phyloP scores from a whole-genome alignment of 2,113 vertebrate genomes.

The Mobula hypostoma region DNA sequence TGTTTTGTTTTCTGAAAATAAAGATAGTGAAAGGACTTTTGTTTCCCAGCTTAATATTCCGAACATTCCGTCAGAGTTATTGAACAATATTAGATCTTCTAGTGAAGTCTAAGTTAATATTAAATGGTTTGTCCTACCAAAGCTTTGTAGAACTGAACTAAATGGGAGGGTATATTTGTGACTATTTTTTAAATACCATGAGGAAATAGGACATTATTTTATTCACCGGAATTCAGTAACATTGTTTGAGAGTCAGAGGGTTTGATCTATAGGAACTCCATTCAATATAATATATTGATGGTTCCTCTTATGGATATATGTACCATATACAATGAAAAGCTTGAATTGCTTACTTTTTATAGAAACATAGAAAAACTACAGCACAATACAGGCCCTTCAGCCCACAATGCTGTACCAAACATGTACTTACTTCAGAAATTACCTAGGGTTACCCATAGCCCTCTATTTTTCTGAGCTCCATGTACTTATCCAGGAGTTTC shows the following conservation, averaged over 20 bases:
- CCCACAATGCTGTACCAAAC: too few species aligned
- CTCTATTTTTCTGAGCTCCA: too few species aligned
- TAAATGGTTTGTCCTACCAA: neutral
- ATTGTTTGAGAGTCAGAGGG: neutral
- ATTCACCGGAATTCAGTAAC: neutral
- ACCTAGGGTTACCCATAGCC: too few species aligned
- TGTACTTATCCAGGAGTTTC: too few species aligned
- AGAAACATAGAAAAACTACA: too few species aligned
- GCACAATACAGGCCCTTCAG: too few species aligned
- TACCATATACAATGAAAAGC: too few species aligned
- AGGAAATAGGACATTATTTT: neutral
- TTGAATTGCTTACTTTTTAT: too few species aligned
- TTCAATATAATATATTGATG: neutral
- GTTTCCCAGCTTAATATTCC: neutral
- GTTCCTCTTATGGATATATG: neutral
- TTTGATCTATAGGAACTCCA: neutral
- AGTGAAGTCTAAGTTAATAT: neutral
- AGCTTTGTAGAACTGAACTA: neutral
- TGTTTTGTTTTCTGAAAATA: too few species aligned
- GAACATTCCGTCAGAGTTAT: neutral
- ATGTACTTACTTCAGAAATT: too few species aligned
- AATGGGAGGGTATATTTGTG: neutral
- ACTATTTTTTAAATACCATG: neutral
- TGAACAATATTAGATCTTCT: neutral
- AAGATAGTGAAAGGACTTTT: neutral